Evolutionary conservation across 2,797 vertebrate genomes (phyloP).

Genomic region (Poecile montanus): DNA sequence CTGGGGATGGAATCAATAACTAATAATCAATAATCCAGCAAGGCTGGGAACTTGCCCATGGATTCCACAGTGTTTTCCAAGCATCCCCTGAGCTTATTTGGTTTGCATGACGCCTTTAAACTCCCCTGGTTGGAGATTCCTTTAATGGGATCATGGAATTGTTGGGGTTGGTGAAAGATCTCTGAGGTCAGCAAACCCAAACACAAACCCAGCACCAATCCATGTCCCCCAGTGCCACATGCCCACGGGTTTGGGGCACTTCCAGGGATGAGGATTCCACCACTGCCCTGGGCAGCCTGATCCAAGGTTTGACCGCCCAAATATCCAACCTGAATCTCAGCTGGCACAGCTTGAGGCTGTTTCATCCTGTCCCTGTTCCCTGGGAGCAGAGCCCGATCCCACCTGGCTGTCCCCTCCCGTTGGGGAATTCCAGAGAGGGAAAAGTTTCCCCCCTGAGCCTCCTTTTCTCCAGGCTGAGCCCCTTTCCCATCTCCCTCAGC

Average conservation of each 20-base stretch:
- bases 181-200: neutral
- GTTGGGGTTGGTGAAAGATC: no score
- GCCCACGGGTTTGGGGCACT: accelerated
- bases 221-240: neutral
- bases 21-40: neutral
- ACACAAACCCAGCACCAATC: accelerated
- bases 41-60: neutral
- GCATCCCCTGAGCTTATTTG: neutral
- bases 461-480: neutral
- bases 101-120: neutral
- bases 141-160: neutral
- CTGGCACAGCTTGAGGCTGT: accelerated
- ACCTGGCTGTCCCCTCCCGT: neutral
- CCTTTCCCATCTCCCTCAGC: neutral
- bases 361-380: neutral
- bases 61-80: neutral
- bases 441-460: neutral
- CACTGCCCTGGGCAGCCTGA: neutral
- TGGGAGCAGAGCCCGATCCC: accelerated
- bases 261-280: neutral
- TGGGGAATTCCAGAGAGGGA: neutral
- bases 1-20: neutral
- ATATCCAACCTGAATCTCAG: accelerated
- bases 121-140: accelerated
- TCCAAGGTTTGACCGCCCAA: neutral